Evolutionary conservation across 2,888 invertebrate species (phyloP).

Genomic region (Melieria picta): DNA sequence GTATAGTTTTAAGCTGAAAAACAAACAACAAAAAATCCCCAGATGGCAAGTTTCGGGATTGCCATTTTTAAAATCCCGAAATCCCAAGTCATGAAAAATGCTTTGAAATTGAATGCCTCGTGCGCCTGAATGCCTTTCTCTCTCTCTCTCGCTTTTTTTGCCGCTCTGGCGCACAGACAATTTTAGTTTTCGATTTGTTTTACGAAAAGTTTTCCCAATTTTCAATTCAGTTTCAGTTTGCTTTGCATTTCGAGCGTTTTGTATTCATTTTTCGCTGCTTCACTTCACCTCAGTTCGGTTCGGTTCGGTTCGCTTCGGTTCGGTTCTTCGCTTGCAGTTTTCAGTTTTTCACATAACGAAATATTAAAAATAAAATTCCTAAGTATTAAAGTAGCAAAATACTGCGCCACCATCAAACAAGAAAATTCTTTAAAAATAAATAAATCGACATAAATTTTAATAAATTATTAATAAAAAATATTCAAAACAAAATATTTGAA

Average conservation of each 20-base stretch:
- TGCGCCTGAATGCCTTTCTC: background rate
- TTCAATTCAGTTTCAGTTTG: slow-evolving; percentile 45
- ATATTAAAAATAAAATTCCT: too few relatives aligned
- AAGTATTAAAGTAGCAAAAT: too few relatives aligned
- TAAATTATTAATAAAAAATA: too few relatives aligned
- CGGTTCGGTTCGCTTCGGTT: slow-evolving; percentile 31
- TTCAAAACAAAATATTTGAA: too few relatives aligned
- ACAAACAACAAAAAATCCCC: too few relatives aligned
- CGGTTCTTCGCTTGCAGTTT: slow-evolving; percentile 8
- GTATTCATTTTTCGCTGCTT: slow-evolving; percentile 35
- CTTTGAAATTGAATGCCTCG: background rate
- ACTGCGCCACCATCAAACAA: too few relatives aligned
- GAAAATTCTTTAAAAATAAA: too few relatives aligned
- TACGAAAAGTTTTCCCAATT: slow-evolving; percentile 9
- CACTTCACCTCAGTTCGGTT: slow-evolving; percentile 30
- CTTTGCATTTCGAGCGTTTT: slow-evolving; percentile 51
- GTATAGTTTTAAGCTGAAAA: too few relatives aligned
- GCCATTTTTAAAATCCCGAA: background rate
- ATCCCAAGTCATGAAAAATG: background rate
- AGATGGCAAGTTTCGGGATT: background rate
- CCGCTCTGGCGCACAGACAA: background rate
- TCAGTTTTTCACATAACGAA: background rate
- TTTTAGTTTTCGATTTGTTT: slow-evolving; percentile 3
- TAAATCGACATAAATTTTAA: too few relatives aligned
- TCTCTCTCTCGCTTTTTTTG: background rate